These are phyloP conservation scores for Incurvaria masculella DNA, from an alignment of 2,888 invertebrate genomes.

Conservation along the genomic window DNA sequence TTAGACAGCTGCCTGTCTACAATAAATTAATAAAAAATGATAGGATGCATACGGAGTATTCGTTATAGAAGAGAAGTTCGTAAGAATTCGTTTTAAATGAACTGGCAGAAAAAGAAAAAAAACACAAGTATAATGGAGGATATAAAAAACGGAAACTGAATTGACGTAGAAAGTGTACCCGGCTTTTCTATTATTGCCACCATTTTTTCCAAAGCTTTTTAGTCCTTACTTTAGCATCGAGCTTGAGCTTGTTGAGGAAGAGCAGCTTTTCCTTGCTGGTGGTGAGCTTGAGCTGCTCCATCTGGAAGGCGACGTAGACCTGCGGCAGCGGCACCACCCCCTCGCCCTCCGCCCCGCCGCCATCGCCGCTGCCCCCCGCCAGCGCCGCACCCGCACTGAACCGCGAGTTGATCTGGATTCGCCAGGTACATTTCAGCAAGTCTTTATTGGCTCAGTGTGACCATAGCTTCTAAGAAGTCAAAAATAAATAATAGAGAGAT, in stretches of 20 bases:
- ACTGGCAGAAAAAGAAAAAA: constrained; percentile 16
- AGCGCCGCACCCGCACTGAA: constrained; percentile 45
- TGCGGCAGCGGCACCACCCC: constrained; percentile 42
- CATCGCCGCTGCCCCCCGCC: constrained; percentile 20
- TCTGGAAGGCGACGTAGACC: constrained; percentile 60
- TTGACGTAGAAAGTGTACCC: constrained; percentile 5
- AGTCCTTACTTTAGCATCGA: constrained; percentile 64
- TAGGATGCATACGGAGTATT: no score
- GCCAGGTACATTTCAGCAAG: no score
- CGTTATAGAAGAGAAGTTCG: no score
- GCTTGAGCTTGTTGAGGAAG: constrained; percentile 52
- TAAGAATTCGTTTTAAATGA: neutral
- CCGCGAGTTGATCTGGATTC: constrained; percentile 52
- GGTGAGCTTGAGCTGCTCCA: constrained; percentile 61
- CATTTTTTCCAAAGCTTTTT: constrained; percentile 3
- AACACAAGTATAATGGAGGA: constrained; percentile 10
- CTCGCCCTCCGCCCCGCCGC: constrained; percentile 19
- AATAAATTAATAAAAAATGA: no score
- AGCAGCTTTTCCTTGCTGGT: constrained; percentile 57
- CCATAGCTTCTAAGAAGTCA: no score
- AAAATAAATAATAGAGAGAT: no score
- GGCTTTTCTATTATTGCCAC: no score
- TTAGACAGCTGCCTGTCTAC: no score
- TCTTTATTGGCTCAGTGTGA: no score
- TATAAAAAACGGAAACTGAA: constrained; percentile 7